These are phyloP conservation scores for Drosophila niveifrons DNA, from an alignment of 2,888 invertebrate genomes.

Conservation along the genomic window DNA sequence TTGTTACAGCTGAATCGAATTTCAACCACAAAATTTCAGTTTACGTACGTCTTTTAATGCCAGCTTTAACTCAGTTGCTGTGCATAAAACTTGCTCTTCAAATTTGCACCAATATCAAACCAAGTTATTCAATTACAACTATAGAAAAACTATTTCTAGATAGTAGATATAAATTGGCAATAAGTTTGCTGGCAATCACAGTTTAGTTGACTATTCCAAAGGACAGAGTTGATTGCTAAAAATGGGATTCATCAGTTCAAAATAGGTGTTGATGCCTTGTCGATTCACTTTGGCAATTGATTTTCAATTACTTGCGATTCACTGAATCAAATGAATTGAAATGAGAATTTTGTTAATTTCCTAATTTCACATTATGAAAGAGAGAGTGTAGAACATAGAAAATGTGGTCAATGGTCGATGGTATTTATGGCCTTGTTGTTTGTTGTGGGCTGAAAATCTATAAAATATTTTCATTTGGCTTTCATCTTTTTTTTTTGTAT, in stretches of 20 bases:
- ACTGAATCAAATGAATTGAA: constrained; percentile 18
- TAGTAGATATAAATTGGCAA: neutral
- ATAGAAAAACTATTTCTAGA: neutral
- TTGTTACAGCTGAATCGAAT: no score
- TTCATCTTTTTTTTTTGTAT: constrained; percentile 27
- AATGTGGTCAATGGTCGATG: constrained; percentile 6
- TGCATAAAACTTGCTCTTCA: no score
- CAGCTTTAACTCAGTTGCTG: no score
- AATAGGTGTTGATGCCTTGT: neutral
- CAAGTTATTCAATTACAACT: neutral
- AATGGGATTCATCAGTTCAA: neutral
- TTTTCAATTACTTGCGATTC: constrained; percentile 45
- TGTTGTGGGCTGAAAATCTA: constrained; percentile 51
- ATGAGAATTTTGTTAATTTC: constrained; percentile 20
- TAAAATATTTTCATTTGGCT: constrained; percentile 47
- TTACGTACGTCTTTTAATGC: no score
- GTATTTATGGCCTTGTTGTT: constrained; percentile 42
- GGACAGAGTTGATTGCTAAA: neutral
- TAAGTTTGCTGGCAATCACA: neutral
- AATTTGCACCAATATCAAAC: no score
- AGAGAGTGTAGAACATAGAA: neutral
- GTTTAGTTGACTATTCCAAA: neutral
- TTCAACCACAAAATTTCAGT: no score
- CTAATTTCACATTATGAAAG: neutral
- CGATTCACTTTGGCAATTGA: constrained; percentile 27